Conservation (phyloP, 2,113 vertebrate species). For the Tetrax tetrax region DNA sequence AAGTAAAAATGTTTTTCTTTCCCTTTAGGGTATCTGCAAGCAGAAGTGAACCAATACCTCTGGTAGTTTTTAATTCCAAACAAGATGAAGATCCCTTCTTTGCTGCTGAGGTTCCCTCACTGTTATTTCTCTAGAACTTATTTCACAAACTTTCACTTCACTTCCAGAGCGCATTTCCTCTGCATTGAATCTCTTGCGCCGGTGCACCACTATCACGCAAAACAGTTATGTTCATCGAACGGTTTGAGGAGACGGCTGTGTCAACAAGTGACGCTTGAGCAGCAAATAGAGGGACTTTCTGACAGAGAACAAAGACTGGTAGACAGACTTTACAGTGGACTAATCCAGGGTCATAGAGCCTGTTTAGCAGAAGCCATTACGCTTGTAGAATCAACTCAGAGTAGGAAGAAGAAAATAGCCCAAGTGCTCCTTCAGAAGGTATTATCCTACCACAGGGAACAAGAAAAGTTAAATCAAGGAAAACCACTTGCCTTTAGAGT, state of each 20-base stretch:
- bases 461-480: constrained; percentile 84
- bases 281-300: constrained; percentile 74
- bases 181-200: fast-evolving
- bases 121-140: constrained; percentile 4
- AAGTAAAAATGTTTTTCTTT: constrained; percentile 2
- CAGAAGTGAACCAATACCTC: neutral
- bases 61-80: neutral
- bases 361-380: constrained; percentile 95
- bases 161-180: neutral
- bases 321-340: constrained; percentile 83
- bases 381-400: constrained; percentile 90
- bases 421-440: constrained; percentile 94
- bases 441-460: constrained; percentile 82
- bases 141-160: neutral
- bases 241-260: constrained; percentile 62
- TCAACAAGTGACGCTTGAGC: constrained; percentile 53
- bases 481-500: constrained; percentile 94
- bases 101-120: constrained; percentile 28
- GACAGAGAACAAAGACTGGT: constrained; percentile 84
- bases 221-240: neutral
- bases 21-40: constrained; percentile 11
- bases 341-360: constrained; percentile 86
- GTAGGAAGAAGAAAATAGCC: constrained; percentile 89
- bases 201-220: neutral
- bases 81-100: constrained; percentile 63